Base-by-base conservation (phyloP, 2,888 invertebrate genomes). In the Chloroclystis v-ata region DNA sequence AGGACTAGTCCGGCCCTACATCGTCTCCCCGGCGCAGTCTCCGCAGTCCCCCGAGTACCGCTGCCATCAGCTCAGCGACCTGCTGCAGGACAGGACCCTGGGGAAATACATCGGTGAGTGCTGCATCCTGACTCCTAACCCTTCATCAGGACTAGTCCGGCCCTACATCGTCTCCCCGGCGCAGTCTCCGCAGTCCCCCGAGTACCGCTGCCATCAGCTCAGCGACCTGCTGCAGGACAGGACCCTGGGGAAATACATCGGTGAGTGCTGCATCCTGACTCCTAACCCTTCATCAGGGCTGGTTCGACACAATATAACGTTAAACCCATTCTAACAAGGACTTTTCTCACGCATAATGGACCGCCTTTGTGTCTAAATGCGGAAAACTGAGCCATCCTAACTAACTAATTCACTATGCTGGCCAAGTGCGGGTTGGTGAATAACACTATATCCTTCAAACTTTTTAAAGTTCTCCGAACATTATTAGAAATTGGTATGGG, bases 161-260 rank as follows among this genome's bases (percentile, higher is more conserved):
- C 87, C 87, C 1, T 85, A 83, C 65, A 82, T 87, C 20, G 45
- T 51, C 30, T 47, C 58, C 5, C 44, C 69, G 0, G 60, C 66
- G 1, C 60, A 61, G 45, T 32, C 66, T 1, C 63, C 65, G 2
- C 56, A 59, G 44, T 28, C 45, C 37, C 49, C 58, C 81, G 33
- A 74, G 60, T 72, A 82, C 56, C 77, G 92, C 88, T 81, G 82
- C 89, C 65, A 80, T 75, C 68, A 88, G 75, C 54, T 87, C 74
- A 83, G 75, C 57, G 71, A 78, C 0, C 49, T 86, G 38, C 89
- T 95, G 54, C 88, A 90, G 41, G 91, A 91, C 38, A 82, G 93
- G 29, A 93, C 93, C 30, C 89, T 95, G 47, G 92, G 92, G 57
- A 94, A 94, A 73, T 95, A 95, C 73, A 91, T 93, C 54, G 93